Percentiles rank a stretch among this genome's conserved stretches.
phyloP scores from a whole-genome alignment of 64 coral and sea anemone genomes.

The Montipora capricornis region DNA sequence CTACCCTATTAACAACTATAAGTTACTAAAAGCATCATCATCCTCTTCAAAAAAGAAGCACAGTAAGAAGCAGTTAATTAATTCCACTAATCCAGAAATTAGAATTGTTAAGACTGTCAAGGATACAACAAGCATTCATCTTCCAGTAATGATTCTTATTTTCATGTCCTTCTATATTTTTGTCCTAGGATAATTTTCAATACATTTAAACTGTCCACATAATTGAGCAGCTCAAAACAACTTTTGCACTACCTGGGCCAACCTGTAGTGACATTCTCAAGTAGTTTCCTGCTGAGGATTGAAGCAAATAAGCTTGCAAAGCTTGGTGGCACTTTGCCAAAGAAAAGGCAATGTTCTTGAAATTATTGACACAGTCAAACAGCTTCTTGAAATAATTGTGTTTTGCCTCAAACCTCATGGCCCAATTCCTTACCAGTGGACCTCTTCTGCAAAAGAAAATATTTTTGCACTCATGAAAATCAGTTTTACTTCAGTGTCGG shows the following conservation, averaged over 20 bases:
- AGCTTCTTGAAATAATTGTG: constrained; percentile 27
- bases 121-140: no score
- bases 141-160: no score
- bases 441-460: constrained; percentile 29
- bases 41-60: no score
- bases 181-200: no score
- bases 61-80: no score
- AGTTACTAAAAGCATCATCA: no score
- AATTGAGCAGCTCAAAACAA: background rate
- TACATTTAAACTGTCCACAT: background rate
- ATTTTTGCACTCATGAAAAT: background rate
- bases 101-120: no score
- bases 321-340: constrained; percentile 9
- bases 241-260: constrained; percentile 42
- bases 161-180: no score
- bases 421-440: constrained; percentile 50
- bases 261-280: constrained; percentile 39
- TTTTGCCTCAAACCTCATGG: constrained; percentile 13
- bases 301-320: constrained; percentile 6
- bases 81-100: no score
- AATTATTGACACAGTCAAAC: background rate
- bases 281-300: constrained; percentile 41
- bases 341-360: constrained; percentile 36
- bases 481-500: background rate
- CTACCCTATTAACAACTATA: no score